Percentiles rank a stretch among this genome's conserved stretches.
Evolutionary conservation across 2,797 vertebrate genomes (phyloP).

Genomic region (Anableps anableps): DNA sequence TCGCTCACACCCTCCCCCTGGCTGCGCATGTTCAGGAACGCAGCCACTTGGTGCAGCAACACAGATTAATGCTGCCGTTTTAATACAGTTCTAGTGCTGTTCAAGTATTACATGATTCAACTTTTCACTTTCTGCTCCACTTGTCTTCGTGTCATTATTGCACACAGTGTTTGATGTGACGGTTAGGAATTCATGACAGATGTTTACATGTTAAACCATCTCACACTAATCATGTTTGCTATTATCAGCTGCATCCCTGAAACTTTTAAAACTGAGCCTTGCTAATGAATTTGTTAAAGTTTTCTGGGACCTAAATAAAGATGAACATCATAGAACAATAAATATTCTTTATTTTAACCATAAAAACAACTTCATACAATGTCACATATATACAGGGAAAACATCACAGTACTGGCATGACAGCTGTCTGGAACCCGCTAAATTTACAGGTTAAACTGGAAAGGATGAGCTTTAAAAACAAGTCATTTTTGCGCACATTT

Average conservation of each 20-base stretch:
- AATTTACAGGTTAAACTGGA: background rate
- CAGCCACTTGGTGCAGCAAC: constrained; percentile 83
- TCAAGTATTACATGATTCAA: background rate
- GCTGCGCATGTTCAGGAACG: constrained; percentile 89
- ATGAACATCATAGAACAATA: constrained; percentile 39
- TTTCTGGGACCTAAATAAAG: background rate
- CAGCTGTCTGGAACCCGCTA: background rate
- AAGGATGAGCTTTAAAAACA: background rate
- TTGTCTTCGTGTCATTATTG: background rate
- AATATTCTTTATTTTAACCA: constrained; percentile 67
- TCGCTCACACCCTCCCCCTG: constrained; percentile 84
- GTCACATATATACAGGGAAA: constrained; percentile 33
- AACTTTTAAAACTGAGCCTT: constrained; percentile 14
- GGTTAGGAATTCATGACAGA: background rate
- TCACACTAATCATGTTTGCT: background rate
- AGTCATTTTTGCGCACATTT: background rate
- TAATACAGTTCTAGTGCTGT: constrained; percentile 3
- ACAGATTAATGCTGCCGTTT: constrained; percentile 26
- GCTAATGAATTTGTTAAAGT: constrained; percentile 19
- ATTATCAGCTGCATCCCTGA: constrained; percentile 13
- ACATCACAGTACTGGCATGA: constrained; percentile 26
- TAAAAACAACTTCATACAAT: constrained; percentile 47
- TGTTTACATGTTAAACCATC: constrained; percentile 4
- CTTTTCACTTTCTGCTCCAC: constrained; percentile 2
- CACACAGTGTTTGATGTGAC: background rate